A percentile compares a stretch with the other conserved stretches of the same genome.
Conservation (phyloP, 2,888 invertebrate species). For the Phasia obesa region DNA sequence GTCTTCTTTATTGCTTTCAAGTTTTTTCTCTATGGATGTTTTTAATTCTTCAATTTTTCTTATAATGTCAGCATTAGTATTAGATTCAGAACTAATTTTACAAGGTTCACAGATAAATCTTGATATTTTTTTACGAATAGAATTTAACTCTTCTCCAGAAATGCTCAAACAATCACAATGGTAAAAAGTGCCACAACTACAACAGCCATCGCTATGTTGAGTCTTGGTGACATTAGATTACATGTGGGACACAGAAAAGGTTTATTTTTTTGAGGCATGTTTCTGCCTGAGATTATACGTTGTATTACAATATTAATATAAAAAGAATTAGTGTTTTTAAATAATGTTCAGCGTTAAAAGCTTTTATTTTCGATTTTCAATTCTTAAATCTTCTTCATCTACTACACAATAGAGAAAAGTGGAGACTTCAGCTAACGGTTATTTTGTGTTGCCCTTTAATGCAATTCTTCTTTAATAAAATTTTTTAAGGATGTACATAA, state of each 20-base stretch:
- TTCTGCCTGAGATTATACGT: too few relatives aligned
- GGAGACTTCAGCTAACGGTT: not conserved
- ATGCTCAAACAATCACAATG: not conserved
- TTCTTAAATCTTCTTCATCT: too few relatives aligned
- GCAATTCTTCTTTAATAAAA: not conserved
- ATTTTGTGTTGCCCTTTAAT: not conserved
- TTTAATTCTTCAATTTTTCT: not conserved
- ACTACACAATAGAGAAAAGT: not conserved
- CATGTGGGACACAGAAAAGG: too few relatives aligned
- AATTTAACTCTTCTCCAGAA: not conserved
- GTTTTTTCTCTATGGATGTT: not conserved
- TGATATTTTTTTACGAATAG: not conserved
- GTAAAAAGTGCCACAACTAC: not conserved
- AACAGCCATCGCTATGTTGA: not conserved
- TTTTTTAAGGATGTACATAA: too few relatives aligned
- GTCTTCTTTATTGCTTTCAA: not conserved
- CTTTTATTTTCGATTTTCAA: too few relatives aligned
- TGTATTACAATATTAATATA: too few relatives aligned
- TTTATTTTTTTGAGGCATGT: too few relatives aligned
- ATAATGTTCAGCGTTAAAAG: too few relatives aligned
- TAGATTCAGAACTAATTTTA: not conserved
- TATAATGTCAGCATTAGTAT: not conserved
- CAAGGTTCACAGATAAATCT: not conserved
- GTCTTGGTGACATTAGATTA: constrained; percentile 5
- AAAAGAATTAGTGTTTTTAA: too few relatives aligned